Evolutionary conservation across 2,888 invertebrate species (phyloP), one percentile per base, ranked within the genome.

Genomic region (Cosmopolites sordidus): DNA sequence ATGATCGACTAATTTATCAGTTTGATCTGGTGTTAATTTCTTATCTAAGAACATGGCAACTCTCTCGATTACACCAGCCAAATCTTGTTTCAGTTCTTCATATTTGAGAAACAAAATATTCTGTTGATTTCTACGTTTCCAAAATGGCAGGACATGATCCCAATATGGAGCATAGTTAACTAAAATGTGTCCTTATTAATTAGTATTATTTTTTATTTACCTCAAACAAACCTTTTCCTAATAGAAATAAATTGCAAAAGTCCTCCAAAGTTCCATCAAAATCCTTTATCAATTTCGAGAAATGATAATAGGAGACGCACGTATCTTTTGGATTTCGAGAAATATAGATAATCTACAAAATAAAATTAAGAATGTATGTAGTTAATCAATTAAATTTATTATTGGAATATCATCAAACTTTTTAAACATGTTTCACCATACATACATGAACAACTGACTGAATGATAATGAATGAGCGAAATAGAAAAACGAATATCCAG

Each of bases 311-410:
- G 0, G 87, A 87, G 0, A 87, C 80, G 1, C 79, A 78, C 0
- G 83, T 81, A 65, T 88, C 89, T 60, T 86, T 83, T 0, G 86
- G 82, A 66, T 88, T 85, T 60, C 89, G 77, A 0, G 81, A 79
- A 0, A 86, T 81, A 65, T 87, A 87, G 14, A 88, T 76, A 2
- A 87, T 81, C 81, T 72, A 70, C 73, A 56, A 70, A 71, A 17
- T 47, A 14, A n/a, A n/a, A n/a, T n/a, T n/a, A n/a, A n/a, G n/a
- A n/a, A n/a, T n/a, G n/a, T n/a, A n/a, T n/a, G n/a, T n/a, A n/a
- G n/a, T n/a, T n/a, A n/a, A n/a, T n/a, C n/a, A n/a, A n/a, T n/a
- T n/a, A n/a, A n/a, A n/a, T n/a, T n/a, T n/a, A n/a, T n/a, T n/a
- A n/a, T n/a, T n/a, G n/a, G n/a, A n/a, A n/a, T n/a, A n/a, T n/a